phyloP scores from a whole-genome alignment of 2,113 vertebrate genomes.

The Ammodytes dubius region DNA sequence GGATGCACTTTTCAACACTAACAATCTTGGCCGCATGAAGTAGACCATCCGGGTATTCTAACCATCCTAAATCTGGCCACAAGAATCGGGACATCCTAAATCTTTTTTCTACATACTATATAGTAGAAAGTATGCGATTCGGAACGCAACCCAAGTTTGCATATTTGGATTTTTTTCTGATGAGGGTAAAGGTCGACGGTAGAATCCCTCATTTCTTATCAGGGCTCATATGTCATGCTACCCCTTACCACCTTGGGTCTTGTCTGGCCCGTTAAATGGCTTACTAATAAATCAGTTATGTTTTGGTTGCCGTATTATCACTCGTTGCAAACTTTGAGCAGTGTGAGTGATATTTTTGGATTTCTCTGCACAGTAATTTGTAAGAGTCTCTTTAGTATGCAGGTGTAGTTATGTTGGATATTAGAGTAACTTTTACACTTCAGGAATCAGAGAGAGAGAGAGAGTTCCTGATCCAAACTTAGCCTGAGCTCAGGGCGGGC shows the following conservation, averaged over 20 bases:
- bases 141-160: no score
- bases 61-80: no score
- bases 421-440: conserved; percentile 57
- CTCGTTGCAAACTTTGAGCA: conserved; percentile 49
- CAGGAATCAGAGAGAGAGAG: conserved; percentile 61
- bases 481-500: conserved; percentile 58
- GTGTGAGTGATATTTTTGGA: conserved; percentile 43
- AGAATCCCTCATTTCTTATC: conserved; percentile 42
- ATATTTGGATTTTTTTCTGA: conserved; percentile 55
- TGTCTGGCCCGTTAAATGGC: conserved; percentile 56
- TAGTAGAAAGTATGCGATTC: no score
- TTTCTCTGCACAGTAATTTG: conserved; percentile 52
- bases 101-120: no score
- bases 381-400: conserved; percentile 68
- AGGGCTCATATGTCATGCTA: conserved; percentile 53
- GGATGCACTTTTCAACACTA: no score
- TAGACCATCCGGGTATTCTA: no score
- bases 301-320: conserved; percentile 56
- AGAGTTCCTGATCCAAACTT: conserved; percentile 53
- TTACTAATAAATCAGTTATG: conserved; percentile 57
- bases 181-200: conserved; percentile 35
- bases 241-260: conserved; percentile 43
- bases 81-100: no score
- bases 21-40: no score
- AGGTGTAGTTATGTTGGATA: conserved; percentile 58